Evolutionary conservation across 2,888 invertebrate species (phyloP).

Genomic region (Drosophila borealis): DNA sequence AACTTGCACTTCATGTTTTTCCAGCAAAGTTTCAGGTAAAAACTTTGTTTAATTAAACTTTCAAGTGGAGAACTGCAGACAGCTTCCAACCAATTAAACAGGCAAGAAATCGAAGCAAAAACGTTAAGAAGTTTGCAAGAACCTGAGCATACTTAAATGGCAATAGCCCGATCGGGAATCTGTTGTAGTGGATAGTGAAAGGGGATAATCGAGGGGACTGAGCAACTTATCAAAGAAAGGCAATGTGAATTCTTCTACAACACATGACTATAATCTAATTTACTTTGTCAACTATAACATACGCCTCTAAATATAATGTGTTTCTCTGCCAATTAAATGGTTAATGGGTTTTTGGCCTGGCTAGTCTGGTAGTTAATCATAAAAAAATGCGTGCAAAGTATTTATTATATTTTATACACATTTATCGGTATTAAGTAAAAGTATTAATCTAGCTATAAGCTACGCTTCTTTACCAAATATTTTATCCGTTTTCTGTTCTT

Average conservation of each 20-base stretch:
- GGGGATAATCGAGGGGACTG: slow-evolving; percentile 26
- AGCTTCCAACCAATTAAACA: slow-evolving; percentile 17
- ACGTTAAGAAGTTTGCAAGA: neutral
- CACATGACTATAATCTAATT: neutral
- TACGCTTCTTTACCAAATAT: slow-evolving; percentile 38
- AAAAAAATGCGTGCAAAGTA: slow-evolving; percentile 36
- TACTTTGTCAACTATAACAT: neutral
- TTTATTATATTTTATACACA: neutral
- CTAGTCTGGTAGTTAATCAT: slow-evolving; percentile 27
- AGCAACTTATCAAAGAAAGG: slow-evolving; percentile 20
- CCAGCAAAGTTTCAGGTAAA: slow-evolving; percentile 23
- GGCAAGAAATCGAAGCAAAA: slow-evolving; percentile 3
- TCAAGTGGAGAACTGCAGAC: slow-evolving; percentile 31
- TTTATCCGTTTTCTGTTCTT: slow-evolving; percentile 7
- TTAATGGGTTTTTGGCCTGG: slow-evolving; percentile 3
- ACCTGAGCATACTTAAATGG: slow-evolving; percentile 30
- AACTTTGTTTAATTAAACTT: slow-evolving; percentile 40
- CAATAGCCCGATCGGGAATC: slow-evolving; percentile 11
- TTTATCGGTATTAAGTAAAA: neutral
- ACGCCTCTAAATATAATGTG: neutral
- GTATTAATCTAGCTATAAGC: neutral
- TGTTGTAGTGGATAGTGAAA: slow-evolving; percentile 22
- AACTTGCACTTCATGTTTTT: slow-evolving; percentile 30
- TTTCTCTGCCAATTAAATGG: slow-evolving; percentile 1
- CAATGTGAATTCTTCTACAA: too few species aligned